These are phyloP conservation scores for Rhyacophila brunnea DNA, from an alignment of 1,140 invertebrate species.

Conservation along the genomic window DNA sequence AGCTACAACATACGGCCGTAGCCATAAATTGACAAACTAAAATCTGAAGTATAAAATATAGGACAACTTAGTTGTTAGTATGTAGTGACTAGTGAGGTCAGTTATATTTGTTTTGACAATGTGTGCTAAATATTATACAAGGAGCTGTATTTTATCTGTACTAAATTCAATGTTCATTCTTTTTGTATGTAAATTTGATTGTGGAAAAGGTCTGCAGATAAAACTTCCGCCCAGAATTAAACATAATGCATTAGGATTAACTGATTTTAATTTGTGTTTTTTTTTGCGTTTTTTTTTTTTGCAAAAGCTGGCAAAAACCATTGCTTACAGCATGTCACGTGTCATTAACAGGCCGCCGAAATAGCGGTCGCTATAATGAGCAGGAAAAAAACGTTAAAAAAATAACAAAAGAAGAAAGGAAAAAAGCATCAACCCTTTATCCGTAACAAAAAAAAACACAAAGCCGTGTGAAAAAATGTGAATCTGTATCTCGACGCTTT, in stretches of 20 bases:
- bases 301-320: constrained; percentile 7
- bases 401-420: constrained; percentile 11
- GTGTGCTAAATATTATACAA: too few species aligned
- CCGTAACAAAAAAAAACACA: constrained; percentile 13
- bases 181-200: neutral
- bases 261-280: neutral
- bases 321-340: constrained; percentile 22
- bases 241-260: neutral
- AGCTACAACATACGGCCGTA: too few species aligned
- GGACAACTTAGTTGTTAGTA: too few species aligned
- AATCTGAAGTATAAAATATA: too few species aligned
- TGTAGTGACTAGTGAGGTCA: too few species aligned
- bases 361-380: constrained; percentile 23
- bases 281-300: neutral
- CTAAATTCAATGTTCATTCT: neutral
- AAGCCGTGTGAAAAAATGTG: neutral
- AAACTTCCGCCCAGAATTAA: too few species aligned
- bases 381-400: constrained; percentile 7
- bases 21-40: too few species aligned
- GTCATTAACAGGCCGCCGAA: constrained; percentile 27
- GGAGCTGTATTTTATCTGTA: neutral
- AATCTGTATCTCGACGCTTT: too few species aligned
- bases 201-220: neutral
- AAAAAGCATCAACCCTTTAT: constrained; percentile 27
- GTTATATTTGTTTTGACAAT: too few species aligned